phyloP scores from a whole-genome alignment of 1,140 invertebrate species.

The Pogonus chalceus region DNA sequence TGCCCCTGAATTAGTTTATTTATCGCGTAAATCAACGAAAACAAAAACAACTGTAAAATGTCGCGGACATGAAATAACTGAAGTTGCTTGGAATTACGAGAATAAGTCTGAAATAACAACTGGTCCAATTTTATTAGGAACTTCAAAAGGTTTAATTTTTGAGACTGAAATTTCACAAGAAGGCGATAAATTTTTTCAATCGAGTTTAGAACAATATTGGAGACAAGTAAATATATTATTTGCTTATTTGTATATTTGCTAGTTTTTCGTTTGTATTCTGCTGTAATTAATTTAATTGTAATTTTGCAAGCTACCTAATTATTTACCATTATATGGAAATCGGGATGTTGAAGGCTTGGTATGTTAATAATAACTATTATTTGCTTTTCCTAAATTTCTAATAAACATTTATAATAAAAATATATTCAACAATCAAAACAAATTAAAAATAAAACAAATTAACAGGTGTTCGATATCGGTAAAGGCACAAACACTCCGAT shows the following conservation, averaged over 20 bases:
- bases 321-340: slow-evolving; percentile 58
- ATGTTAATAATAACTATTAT: slow-evolving; percentile 28
- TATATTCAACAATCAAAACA: too few relatives aligned
- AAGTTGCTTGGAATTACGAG: slow-evolving; percentile 80
- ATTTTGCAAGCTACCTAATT: slow-evolving; percentile 57
- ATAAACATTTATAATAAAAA: too few relatives aligned
- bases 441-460: too few relatives aligned
- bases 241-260: slow-evolving; percentile 12
- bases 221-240: slow-evolving; percentile 56
- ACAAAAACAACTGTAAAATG: slow-evolving; percentile 48
- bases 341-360: slow-evolving; percentile 64
- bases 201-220: slow-evolving; percentile 71
- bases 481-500: slow-evolving; percentile 65
- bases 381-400: too few relatives aligned
- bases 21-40: slow-evolving; percentile 46
- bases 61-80: slow-evolving; percentile 76
- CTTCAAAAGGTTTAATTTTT: slow-evolving; percentile 82
- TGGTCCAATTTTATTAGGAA: slow-evolving; percentile 78
- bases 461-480: slow-evolving; percentile 77
- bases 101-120: slow-evolving; percentile 60
- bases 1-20: slow-evolving; percentile 67
- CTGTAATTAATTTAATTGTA: slow-evolving; percentile 13
- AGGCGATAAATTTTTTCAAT: slow-evolving; percentile 70
- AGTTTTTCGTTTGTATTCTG: slow-evolving; percentile 15
- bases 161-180: slow-evolving; percentile 77